Percentiles rank a stretch among this genome's conserved stretches.
Evolutionary conservation across 2,113 vertebrate genomes (phyloP).

Genomic region (Scopus umbretta): DNA sequence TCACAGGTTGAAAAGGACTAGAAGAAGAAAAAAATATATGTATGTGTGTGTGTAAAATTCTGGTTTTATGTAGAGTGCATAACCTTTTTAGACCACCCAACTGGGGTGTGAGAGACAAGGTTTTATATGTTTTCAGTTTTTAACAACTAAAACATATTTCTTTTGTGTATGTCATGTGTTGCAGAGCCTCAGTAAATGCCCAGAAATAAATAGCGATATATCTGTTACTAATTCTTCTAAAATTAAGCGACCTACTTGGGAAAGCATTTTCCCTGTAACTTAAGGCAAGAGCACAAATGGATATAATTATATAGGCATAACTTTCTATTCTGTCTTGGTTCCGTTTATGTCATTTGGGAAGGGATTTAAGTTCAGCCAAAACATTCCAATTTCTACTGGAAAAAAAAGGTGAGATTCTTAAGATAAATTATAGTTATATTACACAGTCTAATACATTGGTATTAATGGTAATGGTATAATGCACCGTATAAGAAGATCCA

Average conservation of each 20-base stretch:
- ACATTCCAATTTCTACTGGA: neutral
- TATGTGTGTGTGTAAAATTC: neutral
- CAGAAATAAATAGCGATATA: neutral
- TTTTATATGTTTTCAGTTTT: neutral
- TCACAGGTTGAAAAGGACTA: neutral
- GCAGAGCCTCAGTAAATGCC: neutral
- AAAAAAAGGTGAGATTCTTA: neutral
- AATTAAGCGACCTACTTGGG: slow-evolving; percentile 1
- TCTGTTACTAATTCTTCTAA: slow-evolving; percentile 7
- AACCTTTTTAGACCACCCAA: neutral
- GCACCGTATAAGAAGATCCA: neutral
- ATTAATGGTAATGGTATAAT: slow-evolving; percentile 2
- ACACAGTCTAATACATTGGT: neutral
- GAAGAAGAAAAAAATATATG: neutral
- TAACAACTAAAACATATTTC: neutral
- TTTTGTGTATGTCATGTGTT: neutral
- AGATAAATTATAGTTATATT: neutral
- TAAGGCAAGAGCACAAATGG: neutral
- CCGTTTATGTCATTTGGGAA: neutral
- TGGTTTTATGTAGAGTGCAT: neutral
- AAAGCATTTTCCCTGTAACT: slow-evolving; percentile 21
- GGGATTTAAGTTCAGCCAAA: neutral
- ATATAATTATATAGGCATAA: slow-evolving; percentile 11
- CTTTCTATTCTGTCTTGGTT: neutral
- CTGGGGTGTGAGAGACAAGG: neutral